A percentile compares a stretch with the other conserved stretches of the same genome.
These are phyloP conservation scores for Nyctibius bracteatus DNA, from an alignment of 2,113 vertebrate genomes.

Conservation along the genomic window DNA sequence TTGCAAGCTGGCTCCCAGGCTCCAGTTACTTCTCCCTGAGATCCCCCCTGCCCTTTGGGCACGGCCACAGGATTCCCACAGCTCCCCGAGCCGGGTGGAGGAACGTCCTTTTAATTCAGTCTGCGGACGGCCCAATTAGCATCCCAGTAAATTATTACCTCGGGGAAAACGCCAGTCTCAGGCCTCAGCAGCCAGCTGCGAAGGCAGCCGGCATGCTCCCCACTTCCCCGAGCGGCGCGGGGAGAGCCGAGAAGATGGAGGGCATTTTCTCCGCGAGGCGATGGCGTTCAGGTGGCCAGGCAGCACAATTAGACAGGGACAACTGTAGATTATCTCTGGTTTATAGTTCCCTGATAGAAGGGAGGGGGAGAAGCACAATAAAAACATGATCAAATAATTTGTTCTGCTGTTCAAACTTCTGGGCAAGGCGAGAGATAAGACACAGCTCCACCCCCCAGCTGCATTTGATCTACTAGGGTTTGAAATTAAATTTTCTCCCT, in stretches of 20 bases:
- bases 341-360: neutral
- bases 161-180: neutral
- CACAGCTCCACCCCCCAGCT: conserved; percentile 5
- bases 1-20: neutral
- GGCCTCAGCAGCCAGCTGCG: neutral
- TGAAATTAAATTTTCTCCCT: neutral
- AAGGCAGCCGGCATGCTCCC: neutral
- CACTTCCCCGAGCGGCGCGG: neutral
- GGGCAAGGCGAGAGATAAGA: neutral
- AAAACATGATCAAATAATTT: neutral
- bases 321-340: neutral
- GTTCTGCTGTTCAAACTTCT: conserved; percentile 28
- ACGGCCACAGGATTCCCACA: neutral
- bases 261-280: neutral
- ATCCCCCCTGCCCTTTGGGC: neutral
- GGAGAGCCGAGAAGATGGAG: neutral
- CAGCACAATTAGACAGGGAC: neutral
- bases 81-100: neutral
- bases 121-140: conserved; percentile 7
- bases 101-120: conserved; percentile 21
- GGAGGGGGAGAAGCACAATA: neutral
- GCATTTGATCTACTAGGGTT: neutral
- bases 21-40: neutral
- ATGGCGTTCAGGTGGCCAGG: neutral
- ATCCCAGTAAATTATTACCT: conserved; percentile 23